phyloP scores from a whole-genome alignment of 2,888 invertebrate genomes.

The Eutolmus rufibarbis region DNA sequence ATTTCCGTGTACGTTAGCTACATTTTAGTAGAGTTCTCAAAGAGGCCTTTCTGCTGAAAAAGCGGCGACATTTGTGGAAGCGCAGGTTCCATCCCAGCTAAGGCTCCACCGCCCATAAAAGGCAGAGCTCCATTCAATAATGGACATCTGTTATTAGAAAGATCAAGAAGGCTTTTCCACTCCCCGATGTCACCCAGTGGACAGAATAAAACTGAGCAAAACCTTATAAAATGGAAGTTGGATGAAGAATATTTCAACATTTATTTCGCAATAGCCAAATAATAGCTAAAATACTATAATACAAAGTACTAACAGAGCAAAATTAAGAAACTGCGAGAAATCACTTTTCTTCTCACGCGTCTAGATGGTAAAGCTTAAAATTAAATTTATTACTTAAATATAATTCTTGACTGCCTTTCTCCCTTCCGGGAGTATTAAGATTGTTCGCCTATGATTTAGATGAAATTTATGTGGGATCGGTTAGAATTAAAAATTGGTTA shows the following conservation, averaged over 20 bases:
- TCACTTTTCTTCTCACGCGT: no score
- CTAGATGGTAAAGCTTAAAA: no score
- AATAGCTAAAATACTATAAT: not conserved
- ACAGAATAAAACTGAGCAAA: not conserved
- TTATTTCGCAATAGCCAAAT: not conserved
- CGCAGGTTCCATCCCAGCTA: not conserved
- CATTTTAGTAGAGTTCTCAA: constrained; percentile 27
- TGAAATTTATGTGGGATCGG: no score
- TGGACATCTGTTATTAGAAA: constrained; percentile 9
- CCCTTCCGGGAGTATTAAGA: no score
- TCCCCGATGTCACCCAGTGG: not conserved
- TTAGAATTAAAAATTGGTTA: no score
- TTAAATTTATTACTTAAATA: no score
- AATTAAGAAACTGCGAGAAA: no score
- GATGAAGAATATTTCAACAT: not conserved
- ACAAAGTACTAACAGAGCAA: not conserved
- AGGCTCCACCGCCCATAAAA: not conserved
- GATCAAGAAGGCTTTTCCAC: not conserved
- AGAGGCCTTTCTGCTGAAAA: constrained; percentile 8
- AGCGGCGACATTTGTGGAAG: not conserved
- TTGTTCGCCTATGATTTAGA: no score
- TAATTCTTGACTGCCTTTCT: no score
- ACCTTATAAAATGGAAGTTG: not conserved
- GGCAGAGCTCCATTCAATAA: not conserved
- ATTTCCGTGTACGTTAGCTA: constrained; percentile 45